Evolutionary conservation across 2,113 vertebrate species (phyloP).

Genomic region (Syngnathoides biaculeatus): DNA sequence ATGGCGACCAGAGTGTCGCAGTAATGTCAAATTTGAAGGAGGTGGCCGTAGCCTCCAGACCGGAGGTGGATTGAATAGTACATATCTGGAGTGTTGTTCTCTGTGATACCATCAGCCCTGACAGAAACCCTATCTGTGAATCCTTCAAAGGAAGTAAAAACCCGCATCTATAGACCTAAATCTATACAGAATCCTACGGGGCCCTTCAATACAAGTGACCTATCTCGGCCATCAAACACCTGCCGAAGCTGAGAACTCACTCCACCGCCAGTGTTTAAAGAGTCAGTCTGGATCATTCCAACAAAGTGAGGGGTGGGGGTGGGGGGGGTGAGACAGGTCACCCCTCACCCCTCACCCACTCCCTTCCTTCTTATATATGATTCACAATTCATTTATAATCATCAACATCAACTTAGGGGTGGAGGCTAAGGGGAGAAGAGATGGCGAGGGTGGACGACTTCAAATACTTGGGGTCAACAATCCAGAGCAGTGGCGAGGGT

Average conservation of each 20-base stretch:
- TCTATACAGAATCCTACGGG: conserved; percentile 29
- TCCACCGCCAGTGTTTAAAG: conserved; percentile 26
- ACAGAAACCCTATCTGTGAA: conserved; percentile 29
- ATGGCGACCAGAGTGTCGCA: too few species aligned
- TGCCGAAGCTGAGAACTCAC: conserved; percentile 34
- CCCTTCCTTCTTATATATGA: too few species aligned
- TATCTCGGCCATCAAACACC: conserved; percentile 50
- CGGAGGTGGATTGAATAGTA: background rate
- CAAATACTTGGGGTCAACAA: too few species aligned
- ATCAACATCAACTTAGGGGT: too few species aligned
- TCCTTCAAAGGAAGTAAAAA: conserved; percentile 29
- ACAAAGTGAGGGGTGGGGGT: conserved; percentile 12
- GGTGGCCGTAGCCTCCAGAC: too few species aligned
- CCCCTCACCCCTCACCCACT: background rate
- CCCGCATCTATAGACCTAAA: conserved; percentile 35
- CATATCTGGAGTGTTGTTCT: conserved; percentile 1
- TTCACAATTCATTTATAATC: too few species aligned
- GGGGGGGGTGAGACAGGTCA: background rate
- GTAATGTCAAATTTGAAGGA: too few species aligned
- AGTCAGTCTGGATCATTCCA: conserved; percentile 31
- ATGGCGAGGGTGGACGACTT: too few species aligned
- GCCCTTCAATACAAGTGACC: conserved; percentile 20
- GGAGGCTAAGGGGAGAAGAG: too few species aligned
- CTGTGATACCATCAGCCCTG: conserved; percentile 22
- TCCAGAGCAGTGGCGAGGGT: too few species aligned